Evolutionary conservation across 2,797 vertebrate species (phyloP), one percentile per base, ranked within the genome.

Genomic region (Coluber constrictor): DNA sequence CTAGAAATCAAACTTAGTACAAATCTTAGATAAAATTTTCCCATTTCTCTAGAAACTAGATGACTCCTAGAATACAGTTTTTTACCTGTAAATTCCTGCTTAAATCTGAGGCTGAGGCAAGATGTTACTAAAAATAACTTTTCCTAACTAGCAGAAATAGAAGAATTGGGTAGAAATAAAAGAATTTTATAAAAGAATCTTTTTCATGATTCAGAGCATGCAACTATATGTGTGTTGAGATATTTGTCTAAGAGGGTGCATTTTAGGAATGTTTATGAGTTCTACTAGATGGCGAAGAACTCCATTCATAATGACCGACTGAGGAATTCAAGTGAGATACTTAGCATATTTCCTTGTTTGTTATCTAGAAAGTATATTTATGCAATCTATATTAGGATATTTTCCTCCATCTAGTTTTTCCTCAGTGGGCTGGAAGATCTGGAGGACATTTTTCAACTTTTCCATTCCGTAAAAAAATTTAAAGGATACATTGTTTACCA

Each of bases 381-480:
- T 92, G 96, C 89, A 92, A 90, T 94, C 79, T 94, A 91, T 92
- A 95, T 96, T 94, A 93, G 96, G 95, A 96, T 94, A 93, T 94
- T 97, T 97, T 97, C 95, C 94, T 96, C 95, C 92, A 88, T 93
- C 96, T 95, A 96, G 96, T 96, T 87, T 95, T 94, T 47, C 96
- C 96, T 86, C 57, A 90, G 97, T 96, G 97, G 96, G 97, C 97
- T 98, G 97, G 95, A 96, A 97, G 94, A 94, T 96, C 94, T 96
- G 94, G 93, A 96, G 95, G 96, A 54, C 16, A 57, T 57, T 57
- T 57, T 57, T 57, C 97, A 98, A 96, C 96, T 96, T 97, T 91
- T 97, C 96, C 93, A 96, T 95, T 96, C 90, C 92, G 96, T 94
- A 95, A 97, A 97, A 97, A 96, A 97, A 98, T 88, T 86, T 51